These are phyloP conservation scores for Macroglossus sobrinus DNA, from an alignment of 2,113 vertebrate species.

Conservation along the genomic window DNA sequence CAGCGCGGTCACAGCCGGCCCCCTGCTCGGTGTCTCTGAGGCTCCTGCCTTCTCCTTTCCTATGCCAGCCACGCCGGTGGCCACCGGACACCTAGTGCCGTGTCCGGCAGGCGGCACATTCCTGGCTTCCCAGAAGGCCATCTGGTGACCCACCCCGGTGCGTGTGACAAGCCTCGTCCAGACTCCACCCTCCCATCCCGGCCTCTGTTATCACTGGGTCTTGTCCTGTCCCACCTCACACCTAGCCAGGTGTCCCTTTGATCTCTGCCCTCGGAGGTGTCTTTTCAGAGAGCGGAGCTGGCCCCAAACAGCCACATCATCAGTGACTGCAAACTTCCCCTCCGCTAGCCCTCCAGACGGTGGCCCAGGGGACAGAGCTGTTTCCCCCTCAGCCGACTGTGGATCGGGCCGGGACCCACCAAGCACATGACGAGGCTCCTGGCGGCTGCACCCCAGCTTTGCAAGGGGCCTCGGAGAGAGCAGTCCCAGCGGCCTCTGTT, in stretches of 20 bases:
- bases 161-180: background rate
- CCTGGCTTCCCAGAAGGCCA: fast-evolving
- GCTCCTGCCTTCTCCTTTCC: background rate
- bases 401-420: background rate
- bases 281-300: background rate
- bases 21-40: background rate
- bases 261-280: background rate
- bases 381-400: background rate
- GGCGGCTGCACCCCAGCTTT: background rate
- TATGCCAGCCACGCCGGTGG: fast-evolving
- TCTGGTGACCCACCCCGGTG: background rate
- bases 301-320: background rate
- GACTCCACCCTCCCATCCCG: background rate
- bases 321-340: background rate
- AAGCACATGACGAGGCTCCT: background rate
- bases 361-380: background rate
- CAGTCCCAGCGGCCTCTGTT: fast-evolving
- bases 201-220: background rate
- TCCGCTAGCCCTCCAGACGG: background rate
- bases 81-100: background rate
- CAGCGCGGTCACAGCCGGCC: too few relatives aligned
- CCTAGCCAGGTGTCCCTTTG: background rate
- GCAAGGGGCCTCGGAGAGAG: background rate
- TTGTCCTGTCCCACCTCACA: background rate
- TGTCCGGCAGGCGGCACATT: background rate